phyloP scores from a whole-genome alignment of 2,888 invertebrate species.

The Drosophila affinis region DNA sequence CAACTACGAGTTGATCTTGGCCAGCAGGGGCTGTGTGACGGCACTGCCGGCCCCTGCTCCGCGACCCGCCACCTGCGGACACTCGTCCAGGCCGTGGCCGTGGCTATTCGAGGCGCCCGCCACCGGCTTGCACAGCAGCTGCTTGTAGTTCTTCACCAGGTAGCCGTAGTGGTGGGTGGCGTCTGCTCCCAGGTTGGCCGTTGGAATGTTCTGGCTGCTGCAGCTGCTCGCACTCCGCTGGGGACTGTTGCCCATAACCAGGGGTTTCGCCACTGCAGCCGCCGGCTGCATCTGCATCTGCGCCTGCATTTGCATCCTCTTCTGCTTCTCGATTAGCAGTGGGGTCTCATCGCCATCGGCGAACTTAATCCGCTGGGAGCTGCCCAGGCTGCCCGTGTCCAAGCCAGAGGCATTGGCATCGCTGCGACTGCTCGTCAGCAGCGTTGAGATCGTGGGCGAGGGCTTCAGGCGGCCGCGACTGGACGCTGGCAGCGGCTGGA shows the following conservation, averaged over 20 bases:
- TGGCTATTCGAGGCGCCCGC: slow-evolving; percentile 15
- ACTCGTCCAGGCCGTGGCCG: slow-evolving; percentile 35
- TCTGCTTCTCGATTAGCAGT: slow-evolving; percentile 28
- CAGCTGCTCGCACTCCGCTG: slow-evolving; percentile 53
- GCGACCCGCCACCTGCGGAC: slow-evolving; percentile 42
- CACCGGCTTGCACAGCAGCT: slow-evolving; percentile 70
- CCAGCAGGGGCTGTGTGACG: slow-evolving; percentile 81
- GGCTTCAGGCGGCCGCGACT: slow-evolving; percentile 63
- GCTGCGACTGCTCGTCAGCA: slow-evolving; percentile 54
- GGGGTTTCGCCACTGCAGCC: slow-evolving; percentile 21
- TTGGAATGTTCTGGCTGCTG: slow-evolving; percentile 62
- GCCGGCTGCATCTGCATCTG: slow-evolving; percentile 10
- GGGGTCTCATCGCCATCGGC: slow-evolving; percentile 61
- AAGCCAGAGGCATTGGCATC: slow-evolving; percentile 26
- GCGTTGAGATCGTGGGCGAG: slow-evolving; percentile 77
- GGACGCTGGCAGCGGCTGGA: slow-evolving; percentile 58
- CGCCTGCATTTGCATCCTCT: slow-evolving; percentile 16
- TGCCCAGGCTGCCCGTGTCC: slow-evolving; percentile 65
- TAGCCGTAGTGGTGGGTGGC: slow-evolving; percentile 61
- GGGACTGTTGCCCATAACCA: slow-evolving; percentile 20
- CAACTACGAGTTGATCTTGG: slow-evolving; percentile 81
- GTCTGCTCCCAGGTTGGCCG: slow-evolving; percentile 4
- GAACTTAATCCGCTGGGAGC: slow-evolving; percentile 72
- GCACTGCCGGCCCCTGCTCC: slow-evolving; percentile 43
- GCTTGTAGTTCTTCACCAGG: slow-evolving; percentile 79